Conservation (phyloP, 2,113 vertebrate species). For the Cyphomyrus discorhynchus region DNA sequence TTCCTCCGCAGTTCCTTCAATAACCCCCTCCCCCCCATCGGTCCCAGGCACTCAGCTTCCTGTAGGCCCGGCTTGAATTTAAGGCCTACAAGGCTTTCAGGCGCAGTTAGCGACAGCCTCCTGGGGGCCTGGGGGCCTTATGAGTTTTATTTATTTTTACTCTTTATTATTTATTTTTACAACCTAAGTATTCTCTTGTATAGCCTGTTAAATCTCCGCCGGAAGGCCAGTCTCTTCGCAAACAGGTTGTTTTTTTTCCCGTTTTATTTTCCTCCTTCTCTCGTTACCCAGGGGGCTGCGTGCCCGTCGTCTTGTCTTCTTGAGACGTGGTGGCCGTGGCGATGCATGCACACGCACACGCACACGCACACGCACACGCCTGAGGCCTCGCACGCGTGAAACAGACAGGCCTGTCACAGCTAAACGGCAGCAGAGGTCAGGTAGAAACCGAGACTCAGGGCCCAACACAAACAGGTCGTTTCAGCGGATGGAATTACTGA, state of each 20-base stretch:
- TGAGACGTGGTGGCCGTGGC: neutral
- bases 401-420: neutral
- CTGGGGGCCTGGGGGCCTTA: neutral
- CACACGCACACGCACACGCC: neutral
- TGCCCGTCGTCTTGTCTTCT: neutral
- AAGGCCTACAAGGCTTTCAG: slow-evolving; percentile 32
- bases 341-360: too few species aligned
- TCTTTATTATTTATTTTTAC: neutral
- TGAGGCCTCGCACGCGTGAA: neutral
- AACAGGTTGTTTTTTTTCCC: neutral
- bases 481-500: slow-evolving; percentile 39
- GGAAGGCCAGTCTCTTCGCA: neutral
- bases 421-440: slow-evolving; percentile 16
- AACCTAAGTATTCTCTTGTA: neutral
- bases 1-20: slow-evolving; percentile 8
- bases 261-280: slow-evolving; percentile 19
- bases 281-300: neutral
- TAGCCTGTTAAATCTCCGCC: neutral
- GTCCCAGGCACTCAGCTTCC: slow-evolving; percentile 2
- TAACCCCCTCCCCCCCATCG: neutral
- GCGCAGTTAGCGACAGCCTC: slow-evolving; percentile 16
- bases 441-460: slow-evolving; percentile 17
- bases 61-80: slow-evolving; percentile 28
- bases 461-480: slow-evolving; percentile 21
- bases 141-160: neutral